Conservation (phyloP, 1,140 invertebrate genomes). For the Zaprionus africanus region DNA sequence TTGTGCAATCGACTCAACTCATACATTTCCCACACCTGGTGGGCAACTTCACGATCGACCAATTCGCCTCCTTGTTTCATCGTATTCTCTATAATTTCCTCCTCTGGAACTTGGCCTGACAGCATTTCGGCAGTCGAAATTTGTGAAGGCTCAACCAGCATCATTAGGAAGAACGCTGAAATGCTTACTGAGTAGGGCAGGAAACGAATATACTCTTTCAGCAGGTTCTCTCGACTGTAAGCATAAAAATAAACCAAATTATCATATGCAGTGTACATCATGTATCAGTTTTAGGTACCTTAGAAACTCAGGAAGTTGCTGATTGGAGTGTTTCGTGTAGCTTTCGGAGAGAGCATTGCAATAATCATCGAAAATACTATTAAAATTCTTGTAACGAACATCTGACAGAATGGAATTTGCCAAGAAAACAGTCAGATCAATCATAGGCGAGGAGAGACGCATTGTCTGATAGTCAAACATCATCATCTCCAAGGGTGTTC, state of each 20-base stretch:
- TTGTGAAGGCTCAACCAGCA: slow-evolving; percentile 52
- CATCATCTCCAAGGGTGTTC: slow-evolving; percentile 64
- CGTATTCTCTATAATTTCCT: slow-evolving; percentile 43
- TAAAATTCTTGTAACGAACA: slow-evolving; percentile 64
- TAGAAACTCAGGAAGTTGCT: slow-evolving; percentile 59
- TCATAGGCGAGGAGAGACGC: slow-evolving; percentile 75
- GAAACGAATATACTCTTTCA: slow-evolving; percentile 72
- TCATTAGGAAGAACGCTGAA: slow-evolving; percentile 50
- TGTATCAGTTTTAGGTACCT: slow-evolving; percentile 38
- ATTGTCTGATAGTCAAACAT: slow-evolving; percentile 84
- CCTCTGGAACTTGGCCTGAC: background rate
- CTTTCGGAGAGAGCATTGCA: slow-evolving; percentile 48
- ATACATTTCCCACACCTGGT: slow-evolving; percentile 72
- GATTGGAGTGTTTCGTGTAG: slow-evolving; percentile 43
- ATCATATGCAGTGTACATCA: background rate
- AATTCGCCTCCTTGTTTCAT: slow-evolving; percentile 65
- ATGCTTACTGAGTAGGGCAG: slow-evolving; percentile 64
- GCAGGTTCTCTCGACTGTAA: slow-evolving; percentile 51
- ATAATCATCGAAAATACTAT: slow-evolving; percentile 73
- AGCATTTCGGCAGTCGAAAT: slow-evolving; percentile 51
- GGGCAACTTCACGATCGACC: slow-evolving; percentile 67
- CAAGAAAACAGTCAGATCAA: slow-evolving; percentile 68
- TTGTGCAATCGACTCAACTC: slow-evolving; percentile 54
- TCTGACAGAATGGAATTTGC: slow-evolving; percentile 58
- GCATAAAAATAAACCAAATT: background rate